Conservation (phyloP, 1,140 invertebrate species). For the Triops cancriformis region DNA sequence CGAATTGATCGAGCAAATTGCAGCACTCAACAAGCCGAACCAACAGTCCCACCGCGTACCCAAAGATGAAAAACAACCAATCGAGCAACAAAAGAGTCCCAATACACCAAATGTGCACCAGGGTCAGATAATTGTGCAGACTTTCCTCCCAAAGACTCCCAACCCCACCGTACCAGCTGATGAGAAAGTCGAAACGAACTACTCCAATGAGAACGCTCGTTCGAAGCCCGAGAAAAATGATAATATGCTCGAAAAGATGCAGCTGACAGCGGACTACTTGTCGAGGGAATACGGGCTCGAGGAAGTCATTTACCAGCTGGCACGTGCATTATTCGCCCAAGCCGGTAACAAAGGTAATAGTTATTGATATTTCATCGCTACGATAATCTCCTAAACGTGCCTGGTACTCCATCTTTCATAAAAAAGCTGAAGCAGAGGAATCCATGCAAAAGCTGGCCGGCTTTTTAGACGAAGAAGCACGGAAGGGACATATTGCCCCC, state of each 20-base stretch:
- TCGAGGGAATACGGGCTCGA: slow-evolving; percentile 52
- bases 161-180: background rate
- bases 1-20: slow-evolving; percentile 14
- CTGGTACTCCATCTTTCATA: too few relatives aligned
- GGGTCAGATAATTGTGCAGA: slow-evolving; percentile 20
- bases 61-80: background rate
- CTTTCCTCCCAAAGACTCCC: background rate
- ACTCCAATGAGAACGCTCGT: background rate
- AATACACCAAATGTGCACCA: background rate
- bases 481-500: slow-evolving; percentile 55
- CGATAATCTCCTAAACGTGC: too few relatives aligned
- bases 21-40: background rate
- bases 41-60: background rate
- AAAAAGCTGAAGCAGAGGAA: slow-evolving; percentile 49
- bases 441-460: slow-evolving; percentile 57
- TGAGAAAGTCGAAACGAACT: background rate
- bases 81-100: background rate
- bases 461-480: slow-evolving; percentile 59
- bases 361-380: background rate
- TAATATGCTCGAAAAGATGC: background rate
- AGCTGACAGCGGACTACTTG: slow-evolving; percentile 13
- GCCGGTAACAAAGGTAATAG: slow-evolving; percentile 49
- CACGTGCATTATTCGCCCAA: slow-evolving; percentile 65
- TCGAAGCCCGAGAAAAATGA: background rate
- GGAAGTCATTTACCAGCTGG: slow-evolving; percentile 64